A percentile compares a stretch with the other conserved stretches of the same genome.
phyloP scores from a whole-genome alignment of 2,888 invertebrate species.

The Autographa gamma region DNA sequence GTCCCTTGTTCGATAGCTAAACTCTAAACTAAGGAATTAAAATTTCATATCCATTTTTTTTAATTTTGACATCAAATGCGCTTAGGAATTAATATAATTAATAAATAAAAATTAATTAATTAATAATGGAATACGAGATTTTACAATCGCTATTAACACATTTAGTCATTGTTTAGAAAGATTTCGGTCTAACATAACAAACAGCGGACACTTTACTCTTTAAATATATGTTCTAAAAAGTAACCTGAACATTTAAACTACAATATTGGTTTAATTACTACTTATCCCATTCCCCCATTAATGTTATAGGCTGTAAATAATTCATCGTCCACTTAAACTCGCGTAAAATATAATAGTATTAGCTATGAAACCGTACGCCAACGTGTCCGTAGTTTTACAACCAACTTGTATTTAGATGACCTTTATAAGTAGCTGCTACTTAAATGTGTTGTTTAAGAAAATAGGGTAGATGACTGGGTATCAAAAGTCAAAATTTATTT shows the following conservation, averaged over 20 bases:
- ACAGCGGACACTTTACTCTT: not conserved
- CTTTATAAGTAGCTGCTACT: conserved; percentile 48
- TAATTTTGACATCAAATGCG: no score
- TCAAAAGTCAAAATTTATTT: no score
- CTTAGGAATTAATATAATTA: no score
- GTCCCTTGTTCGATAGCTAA: no score
- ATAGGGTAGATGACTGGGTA: not conserved
- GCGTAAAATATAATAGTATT: conserved; percentile 65
- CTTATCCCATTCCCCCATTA: conserved; percentile 62
- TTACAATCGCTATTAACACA: no score
- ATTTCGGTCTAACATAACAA: no score
- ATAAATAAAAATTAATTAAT: no score
- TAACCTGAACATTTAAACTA: conserved; percentile 38
- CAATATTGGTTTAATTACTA: conserved; percentile 61
- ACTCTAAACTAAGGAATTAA: no score
- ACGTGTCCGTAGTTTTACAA: conserved; percentile 57
- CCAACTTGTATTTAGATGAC: conserved; percentile 48
- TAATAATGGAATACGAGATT: no score
- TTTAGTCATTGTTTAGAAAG: no score
- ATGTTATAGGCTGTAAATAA: conserved; percentile 70
- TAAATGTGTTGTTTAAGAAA: conserved; percentile 35
- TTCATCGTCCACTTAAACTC: conserved; percentile 64
- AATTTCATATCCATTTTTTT: no score
- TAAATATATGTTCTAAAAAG: conserved; percentile 1
- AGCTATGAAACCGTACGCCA: conserved; percentile 59